Evolutionary conservation across 2,113 vertebrate species (phyloP), one percentile per base, ranked within the genome.

Genomic region (Scopus umbretta): DNA sequence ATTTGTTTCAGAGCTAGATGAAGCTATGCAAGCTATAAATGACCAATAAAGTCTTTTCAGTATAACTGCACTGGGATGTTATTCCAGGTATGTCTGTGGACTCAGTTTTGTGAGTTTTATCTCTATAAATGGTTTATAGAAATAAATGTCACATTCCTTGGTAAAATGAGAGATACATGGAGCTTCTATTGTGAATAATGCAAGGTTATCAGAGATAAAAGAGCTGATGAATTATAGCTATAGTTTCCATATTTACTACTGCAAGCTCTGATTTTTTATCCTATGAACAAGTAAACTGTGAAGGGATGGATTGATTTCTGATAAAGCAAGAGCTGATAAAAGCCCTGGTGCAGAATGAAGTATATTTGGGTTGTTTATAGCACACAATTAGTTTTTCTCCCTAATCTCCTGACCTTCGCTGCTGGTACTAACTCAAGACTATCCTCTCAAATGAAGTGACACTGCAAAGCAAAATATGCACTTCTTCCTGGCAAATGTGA

Each of bases 341-440:
- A 95, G 66, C 79, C 75, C 56, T 91, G 63, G 34, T 86, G 61
- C 61, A 96, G 81, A 96, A 97, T 86, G 74, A 95, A 94, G 83
- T 92, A 75, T 94, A 94, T 94, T 88, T 96, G 88, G 53, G 78
- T 96, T 95, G 89, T 95, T 97, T 96, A 90, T 83, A 92, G 32
- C 49, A 80, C 32, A 52, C 89, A 94, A 92, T 90, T 92, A 97
- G 80, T 94, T 98, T 96, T 97, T 76, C 70, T 94, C 58, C 86
- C 87, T 96, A 96, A 96, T 97, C 78, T 94, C 56, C 85, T 97
- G 96, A 97, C 97, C 96, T 97, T 97, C 32, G 13, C 36, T 97
- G 61, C 56, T 58, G 81, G 71, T 95, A 90, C 87, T 91, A 91
- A 96, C 79, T 98, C 93, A 97, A 94, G 91, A 86, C 92, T 92